Percentiles rank a stretch among this genome's conserved stretches.
These are phyloP conservation scores for Catocala nupta DNA, from an alignment of 2,888 invertebrate genomes.

Conservation along the genomic window DNA sequence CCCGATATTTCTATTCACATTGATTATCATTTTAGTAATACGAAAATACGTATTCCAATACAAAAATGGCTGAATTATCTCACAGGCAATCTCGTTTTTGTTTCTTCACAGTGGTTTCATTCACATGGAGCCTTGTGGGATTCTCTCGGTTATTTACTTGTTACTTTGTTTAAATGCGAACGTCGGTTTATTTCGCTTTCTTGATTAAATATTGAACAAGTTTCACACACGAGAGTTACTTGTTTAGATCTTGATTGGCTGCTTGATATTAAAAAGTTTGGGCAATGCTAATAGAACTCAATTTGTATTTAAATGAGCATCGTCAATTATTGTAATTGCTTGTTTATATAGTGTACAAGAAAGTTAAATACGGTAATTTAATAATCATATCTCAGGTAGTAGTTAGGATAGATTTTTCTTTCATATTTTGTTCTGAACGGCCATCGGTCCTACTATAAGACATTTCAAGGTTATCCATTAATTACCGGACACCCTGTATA, in stretches of 20 bases:
- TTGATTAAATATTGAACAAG: conserved; percentile 34
- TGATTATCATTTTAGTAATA: too few relatives aligned
- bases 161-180: conserved; percentile 31
- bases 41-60: conserved; percentile 30
- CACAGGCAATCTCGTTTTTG: conserved; percentile 25
- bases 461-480: too few relatives aligned
- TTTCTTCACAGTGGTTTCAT: conserved; percentile 23
- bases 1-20: too few relatives aligned
- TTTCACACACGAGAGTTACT: conserved; percentile 15
- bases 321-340: too few relatives aligned
- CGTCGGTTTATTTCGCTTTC: conserved; percentile 21
- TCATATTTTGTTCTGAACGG: too few relatives aligned
- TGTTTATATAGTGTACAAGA: too few relatives aligned
- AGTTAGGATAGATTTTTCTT: too few relatives aligned
- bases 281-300: background rate
- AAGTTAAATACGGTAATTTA: too few relatives aligned
- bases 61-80: conserved; percentile 31
- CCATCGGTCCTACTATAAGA: too few relatives aligned
- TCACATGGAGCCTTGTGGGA: conserved; percentile 15
- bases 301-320: conserved; percentile 1
- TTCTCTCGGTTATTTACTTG: conserved; percentile 34
- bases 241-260: conserved; percentile 1
- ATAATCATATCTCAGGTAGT: too few relatives aligned
- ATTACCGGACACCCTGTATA: too few relatives aligned
- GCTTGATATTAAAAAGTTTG: background rate